Evolutionary conservation across 2,888 invertebrate species (phyloP).

Genomic region (Chrysotoxum bicinctum): DNA sequence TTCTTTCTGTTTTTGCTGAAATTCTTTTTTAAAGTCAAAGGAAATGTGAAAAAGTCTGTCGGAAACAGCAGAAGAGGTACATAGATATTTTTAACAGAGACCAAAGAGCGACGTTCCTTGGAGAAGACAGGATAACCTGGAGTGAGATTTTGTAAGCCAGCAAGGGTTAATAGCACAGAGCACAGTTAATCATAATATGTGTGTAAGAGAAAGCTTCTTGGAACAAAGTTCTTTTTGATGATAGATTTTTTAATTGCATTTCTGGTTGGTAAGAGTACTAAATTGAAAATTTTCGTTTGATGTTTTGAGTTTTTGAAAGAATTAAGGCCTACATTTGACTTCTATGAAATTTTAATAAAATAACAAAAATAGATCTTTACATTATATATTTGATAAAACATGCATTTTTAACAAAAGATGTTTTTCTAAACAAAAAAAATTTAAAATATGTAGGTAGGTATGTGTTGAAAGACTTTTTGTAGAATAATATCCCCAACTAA

Average conservation of each 20-base stretch:
- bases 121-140: neutral
- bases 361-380: too few relatives aligned
- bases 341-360: too few relatives aligned
- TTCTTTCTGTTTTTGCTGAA: neutral
- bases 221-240: conserved; percentile 36
- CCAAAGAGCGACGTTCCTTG: neutral
- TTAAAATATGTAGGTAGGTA: too few relatives aligned
- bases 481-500: too few relatives aligned
- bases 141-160: neutral
- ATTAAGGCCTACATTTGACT: too few relatives aligned
- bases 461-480: too few relatives aligned
- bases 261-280: neutral
- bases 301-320: neutral
- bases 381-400: too few relatives aligned
- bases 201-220: conserved; percentile 28
- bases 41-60: conserved; percentile 56
- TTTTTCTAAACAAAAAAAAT: too few relatives aligned
- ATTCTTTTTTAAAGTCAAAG: conserved; percentile 39
- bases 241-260: conserved; percentile 18
- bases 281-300: neutral
- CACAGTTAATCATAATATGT: conserved; percentile 39
- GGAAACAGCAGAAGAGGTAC: conserved; percentile 35
- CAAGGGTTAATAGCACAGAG: conserved; percentile 41
- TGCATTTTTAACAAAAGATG: too few relatives aligned
- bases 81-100: neutral